These are phyloP conservation scores for Diorhabda sublineata DNA, from an alignment of 1,140 invertebrate species.

Conservation along the genomic window DNA sequence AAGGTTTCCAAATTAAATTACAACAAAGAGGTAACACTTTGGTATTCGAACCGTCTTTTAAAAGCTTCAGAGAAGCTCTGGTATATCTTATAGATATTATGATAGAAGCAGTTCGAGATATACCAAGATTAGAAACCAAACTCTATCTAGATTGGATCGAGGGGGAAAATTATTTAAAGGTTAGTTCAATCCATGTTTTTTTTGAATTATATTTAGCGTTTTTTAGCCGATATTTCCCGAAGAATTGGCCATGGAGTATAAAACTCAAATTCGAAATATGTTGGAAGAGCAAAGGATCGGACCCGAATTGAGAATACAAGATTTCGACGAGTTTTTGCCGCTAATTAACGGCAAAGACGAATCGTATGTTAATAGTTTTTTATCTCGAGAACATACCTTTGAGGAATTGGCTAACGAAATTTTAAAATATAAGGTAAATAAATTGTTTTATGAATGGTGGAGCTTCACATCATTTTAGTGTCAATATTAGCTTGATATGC, in stretches of 20 bases:
- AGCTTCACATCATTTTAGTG: too few relatives aligned
- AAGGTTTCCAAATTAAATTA: constrained; percentile 72
- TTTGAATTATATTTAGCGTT: not conserved
- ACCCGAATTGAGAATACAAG: constrained; percentile 64
- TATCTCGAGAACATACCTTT: constrained; percentile 61
- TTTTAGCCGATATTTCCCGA: constrained; percentile 64
- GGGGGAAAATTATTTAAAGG: constrained; percentile 48
- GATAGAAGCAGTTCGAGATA: constrained; percentile 61
- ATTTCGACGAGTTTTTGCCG: constrained; percentile 78
- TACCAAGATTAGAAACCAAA: constrained; percentile 71
- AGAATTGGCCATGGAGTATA: constrained; percentile 58
- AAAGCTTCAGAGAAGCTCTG: constrained; percentile 65
- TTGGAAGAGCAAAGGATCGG: constrained; percentile 67
- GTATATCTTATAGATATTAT: constrained; percentile 69
- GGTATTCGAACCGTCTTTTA: constrained; percentile 76
- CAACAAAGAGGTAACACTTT: constrained; percentile 64
- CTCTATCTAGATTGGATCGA: constrained; percentile 60
- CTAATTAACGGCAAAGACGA: constrained; percentile 68
- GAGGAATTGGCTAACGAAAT: constrained; percentile 64
- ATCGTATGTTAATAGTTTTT: constrained; percentile 62
- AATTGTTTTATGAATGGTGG: too few relatives aligned
- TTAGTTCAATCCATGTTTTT: constrained; percentile 30
- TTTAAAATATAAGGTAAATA: constrained; percentile 55
- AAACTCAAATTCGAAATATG: constrained; percentile 55
- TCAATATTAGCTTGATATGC: too few relatives aligned